Percentiles rank a stretch among this genome's conserved stretches.
These are phyloP conservation scores for Dicrostonyx torquatus DNA, from an alignment of 2,797 vertebrate species.

Conservation along the genomic window DNA sequence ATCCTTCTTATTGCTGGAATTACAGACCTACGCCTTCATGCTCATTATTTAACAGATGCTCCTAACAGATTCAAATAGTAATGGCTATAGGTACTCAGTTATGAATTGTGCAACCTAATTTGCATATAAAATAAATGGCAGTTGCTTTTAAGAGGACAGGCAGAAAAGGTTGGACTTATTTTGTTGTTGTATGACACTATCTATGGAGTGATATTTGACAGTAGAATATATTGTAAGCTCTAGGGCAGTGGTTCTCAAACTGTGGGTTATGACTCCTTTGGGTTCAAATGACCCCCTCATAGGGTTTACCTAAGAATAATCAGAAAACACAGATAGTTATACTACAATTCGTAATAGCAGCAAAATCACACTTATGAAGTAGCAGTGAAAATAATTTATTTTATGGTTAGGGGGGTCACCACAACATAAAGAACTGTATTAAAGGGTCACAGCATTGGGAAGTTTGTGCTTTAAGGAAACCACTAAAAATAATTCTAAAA, in stretches of 20 bases:
- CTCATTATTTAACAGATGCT: not conserved
- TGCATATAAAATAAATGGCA: not conserved
- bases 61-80: not conserved
- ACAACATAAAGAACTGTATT: not conserved
- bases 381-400: not conserved
- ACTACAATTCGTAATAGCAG: not conserved
- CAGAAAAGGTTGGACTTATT: not conserved
- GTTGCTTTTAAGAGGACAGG: not conserved
- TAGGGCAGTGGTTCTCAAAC: not conserved
- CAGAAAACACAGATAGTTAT: not conserved
- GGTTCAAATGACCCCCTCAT: not conserved
- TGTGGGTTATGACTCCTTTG: not conserved
- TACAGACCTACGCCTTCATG: no score
- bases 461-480: not conserved
- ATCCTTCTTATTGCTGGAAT: not conserved
- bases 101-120: not conserved
- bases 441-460: not conserved
- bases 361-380: not conserved
- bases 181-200: not conserved
- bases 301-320: not conserved
- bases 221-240: not conserved
- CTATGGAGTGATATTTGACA: not conserved
- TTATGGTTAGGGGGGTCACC: not conserved
- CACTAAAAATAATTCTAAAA: not conserved
- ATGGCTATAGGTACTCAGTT: not conserved